Evolutionary conservation across 2,888 invertebrate species (phyloP).

Genomic region (Netelia fuscicornis): DNA sequence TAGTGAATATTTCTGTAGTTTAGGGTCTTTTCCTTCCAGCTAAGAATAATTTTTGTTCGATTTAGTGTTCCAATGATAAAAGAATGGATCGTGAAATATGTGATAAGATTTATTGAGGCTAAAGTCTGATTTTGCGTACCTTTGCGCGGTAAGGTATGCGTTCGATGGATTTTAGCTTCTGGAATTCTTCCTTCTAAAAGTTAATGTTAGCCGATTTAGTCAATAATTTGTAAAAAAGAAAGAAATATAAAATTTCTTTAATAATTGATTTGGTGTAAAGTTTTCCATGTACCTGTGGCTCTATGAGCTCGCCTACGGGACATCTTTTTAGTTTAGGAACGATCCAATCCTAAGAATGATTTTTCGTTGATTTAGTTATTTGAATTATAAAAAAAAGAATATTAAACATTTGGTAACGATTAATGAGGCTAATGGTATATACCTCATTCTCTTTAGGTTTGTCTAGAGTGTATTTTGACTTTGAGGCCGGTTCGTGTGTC

Average conservation of each 20-base stretch:
- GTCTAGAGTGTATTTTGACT: constrained; percentile 69
- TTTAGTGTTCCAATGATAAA: not conserved
- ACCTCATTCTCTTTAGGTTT: constrained; percentile 71
- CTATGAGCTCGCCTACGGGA: too few species aligned
- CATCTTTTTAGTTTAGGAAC: too few species aligned
- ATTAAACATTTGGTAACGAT: not conserved
- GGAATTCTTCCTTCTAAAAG: constrained; percentile 72
- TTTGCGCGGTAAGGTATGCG: constrained; percentile 74
- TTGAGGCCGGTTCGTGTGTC: constrained; percentile 64
- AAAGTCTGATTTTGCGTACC: constrained; percentile 70
- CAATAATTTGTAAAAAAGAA: too few species aligned
- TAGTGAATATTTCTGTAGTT: constrained; percentile 68
- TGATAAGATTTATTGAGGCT: constrained; percentile 18
- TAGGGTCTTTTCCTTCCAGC: constrained; percentile 64
- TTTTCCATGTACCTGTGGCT: too few species aligned
- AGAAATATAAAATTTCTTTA: too few species aligned
- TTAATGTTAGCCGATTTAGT: constrained; percentile 7
- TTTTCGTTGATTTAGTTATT: too few species aligned
- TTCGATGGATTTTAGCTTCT: constrained; percentile 74
- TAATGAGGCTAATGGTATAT: constrained; percentile 43
- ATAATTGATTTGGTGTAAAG: too few species aligned
- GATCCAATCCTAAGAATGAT: too few species aligned
- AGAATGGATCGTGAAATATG: not conserved
- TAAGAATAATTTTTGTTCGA: constrained; percentile 58
- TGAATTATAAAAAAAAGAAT: not conserved